Percentiles rank a stretch among this genome's conserved stretches.
phyloP scores from a whole-genome alignment of 2,888 invertebrate genomes.

The Leptura quadrifasciata region DNA sequence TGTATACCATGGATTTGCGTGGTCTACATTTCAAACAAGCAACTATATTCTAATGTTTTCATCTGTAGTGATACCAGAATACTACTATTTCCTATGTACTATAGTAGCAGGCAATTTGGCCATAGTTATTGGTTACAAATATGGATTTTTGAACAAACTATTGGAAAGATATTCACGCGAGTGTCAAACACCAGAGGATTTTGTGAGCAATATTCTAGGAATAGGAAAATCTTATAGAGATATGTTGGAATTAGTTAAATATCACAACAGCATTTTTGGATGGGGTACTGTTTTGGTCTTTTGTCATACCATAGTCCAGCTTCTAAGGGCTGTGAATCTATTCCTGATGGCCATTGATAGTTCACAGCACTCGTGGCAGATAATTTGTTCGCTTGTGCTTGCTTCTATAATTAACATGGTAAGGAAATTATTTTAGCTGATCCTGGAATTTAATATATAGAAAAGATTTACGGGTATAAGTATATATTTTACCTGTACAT shows the following conservation, averaged over 20 bases:
- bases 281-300: conserved; percentile 16
- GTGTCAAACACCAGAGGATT: conserved; percentile 12
- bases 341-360: conserved; percentile 6
- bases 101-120: conserved; percentile 19
- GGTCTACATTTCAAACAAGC: not conserved
- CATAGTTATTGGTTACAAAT: conserved; percentile 8
- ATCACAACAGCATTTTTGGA: conserved; percentile 36
- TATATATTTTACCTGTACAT: too few species aligned
- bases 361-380: not conserved
- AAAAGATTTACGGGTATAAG: too few species aligned
- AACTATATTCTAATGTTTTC: not conserved
- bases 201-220: conserved; percentile 16
- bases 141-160: conserved; percentile 13
- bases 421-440: not conserved
- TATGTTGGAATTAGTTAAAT: conserved; percentile 6
- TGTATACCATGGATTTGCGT: not conserved
- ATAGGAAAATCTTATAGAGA: conserved; percentile 30
- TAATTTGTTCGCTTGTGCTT: not conserved
- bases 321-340: conserved; percentile 30
- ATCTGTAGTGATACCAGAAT: conserved; percentile 27
- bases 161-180: conserved; percentile 22
- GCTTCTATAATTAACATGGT: conserved; percentile 18
- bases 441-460: too few species aligned
- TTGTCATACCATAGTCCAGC: conserved; percentile 35
- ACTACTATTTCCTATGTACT: conserved; percentile 32